phyloP scores from a whole-genome alignment of 2,113 vertebrate species.

The Scomber japonicus region DNA sequence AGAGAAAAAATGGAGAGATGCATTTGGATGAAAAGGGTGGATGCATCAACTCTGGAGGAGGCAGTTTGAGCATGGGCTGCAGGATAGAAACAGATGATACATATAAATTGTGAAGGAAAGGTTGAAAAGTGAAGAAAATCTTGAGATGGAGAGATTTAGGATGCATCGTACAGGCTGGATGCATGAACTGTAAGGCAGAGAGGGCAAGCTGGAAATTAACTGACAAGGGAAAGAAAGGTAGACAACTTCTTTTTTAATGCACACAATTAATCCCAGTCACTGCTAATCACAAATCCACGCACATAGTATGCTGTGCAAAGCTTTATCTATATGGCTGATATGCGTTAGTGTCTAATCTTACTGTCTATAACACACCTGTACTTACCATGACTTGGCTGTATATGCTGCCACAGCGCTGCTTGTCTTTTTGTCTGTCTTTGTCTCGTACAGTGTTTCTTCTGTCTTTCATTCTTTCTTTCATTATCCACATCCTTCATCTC shows the following conservation, averaged over 20 bases:
- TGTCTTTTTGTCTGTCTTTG: slow-evolving; percentile 53
- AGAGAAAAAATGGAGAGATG: slow-evolving; percentile 71
- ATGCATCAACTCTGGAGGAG: slow-evolving; percentile 73
- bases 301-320: slow-evolving; percentile 33
- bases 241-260: slow-evolving; percentile 40
- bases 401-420: slow-evolving; percentile 10
- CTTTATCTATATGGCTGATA: slow-evolving; percentile 26
- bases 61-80: slow-evolving; percentile 55
- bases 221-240: slow-evolving; percentile 42
- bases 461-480: slow-evolving; percentile 29
- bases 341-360: slow-evolving; percentile 26
- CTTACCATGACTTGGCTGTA: slow-evolving; percentile 30
- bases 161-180: slow-evolving; percentile 73
- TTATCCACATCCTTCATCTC: background rate
- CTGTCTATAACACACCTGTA: slow-evolving; percentile 30
- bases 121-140: slow-evolving; percentile 18
- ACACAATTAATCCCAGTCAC: slow-evolving; percentile 29
- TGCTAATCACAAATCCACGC: slow-evolving; percentile 47
- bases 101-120: slow-evolving; percentile 27
- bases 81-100: slow-evolving; percentile 36
- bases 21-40: slow-evolving; percentile 69
- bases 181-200: slow-evolving; percentile 56
- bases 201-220: slow-evolving; percentile 55
- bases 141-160: slow-evolving; percentile 58
- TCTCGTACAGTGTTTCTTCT: slow-evolving; percentile 46